phyloP scores from a whole-genome alignment of 2,888 invertebrate genomes.

The Mantis religiosa region DNA sequence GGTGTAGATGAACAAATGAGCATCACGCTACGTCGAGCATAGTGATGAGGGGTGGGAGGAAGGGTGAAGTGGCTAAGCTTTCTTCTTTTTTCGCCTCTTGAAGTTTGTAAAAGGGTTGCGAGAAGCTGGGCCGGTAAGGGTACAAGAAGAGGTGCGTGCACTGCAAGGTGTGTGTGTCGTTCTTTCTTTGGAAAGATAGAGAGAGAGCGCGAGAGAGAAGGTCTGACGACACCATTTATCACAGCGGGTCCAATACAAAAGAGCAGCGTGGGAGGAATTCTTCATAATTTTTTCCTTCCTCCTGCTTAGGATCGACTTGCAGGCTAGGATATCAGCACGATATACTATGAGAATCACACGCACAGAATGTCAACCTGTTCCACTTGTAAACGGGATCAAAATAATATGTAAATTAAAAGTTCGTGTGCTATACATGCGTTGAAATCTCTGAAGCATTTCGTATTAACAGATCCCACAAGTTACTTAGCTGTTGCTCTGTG shows the following conservation, averaged over 20 bases:
- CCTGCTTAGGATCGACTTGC: background rate
- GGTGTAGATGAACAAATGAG: slow-evolving; percentile 14
- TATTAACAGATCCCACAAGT: no score
- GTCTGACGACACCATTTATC: slow-evolving; percentile 24
- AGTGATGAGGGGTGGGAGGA: background rate
- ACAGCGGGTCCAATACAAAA: slow-evolving; percentile 14
- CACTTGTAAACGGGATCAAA: background rate
- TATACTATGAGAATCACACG: background rate
- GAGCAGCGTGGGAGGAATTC: slow-evolving; percentile 14
- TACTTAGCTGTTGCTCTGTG: no score
- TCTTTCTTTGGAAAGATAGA: background rate
- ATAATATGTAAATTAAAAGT: no score
- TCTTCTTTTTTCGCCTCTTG: background rate
- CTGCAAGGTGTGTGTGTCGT: background rate
- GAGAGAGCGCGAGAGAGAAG: background rate
- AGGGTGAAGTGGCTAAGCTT: background rate
- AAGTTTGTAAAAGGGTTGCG: background rate
- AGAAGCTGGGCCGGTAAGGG: background rate
- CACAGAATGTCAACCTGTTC: background rate
- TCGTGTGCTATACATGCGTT: background rate
- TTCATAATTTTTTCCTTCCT: background rate
- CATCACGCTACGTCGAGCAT: background rate
- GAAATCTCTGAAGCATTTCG: background rate
- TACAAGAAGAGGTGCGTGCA: background rate
- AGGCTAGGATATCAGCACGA: background rate